Evolutionary conservation across 1,140 invertebrate species (phyloP).

Genomic region (Solenopsis fugax): DNA sequence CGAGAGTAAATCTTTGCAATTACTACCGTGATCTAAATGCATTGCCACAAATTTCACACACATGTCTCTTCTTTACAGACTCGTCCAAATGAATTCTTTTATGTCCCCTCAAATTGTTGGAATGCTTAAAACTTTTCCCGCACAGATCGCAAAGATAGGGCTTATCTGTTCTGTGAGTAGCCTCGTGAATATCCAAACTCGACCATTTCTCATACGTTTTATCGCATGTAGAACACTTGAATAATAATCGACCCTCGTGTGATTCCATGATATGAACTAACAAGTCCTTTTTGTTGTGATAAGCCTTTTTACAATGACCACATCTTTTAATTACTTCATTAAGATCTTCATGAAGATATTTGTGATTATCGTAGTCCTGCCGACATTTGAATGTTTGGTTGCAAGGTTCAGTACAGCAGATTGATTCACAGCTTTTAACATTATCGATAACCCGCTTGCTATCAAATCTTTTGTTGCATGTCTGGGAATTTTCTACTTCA

Average conservation of each 20-base stretch:
- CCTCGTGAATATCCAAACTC: conserved; percentile 82
- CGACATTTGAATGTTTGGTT: conserved; percentile 24
- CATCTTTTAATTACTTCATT: conserved; percentile 74
- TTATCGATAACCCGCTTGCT: conserved; percentile 48
- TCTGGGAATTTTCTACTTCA: conserved; percentile 30
- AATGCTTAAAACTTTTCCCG: conserved; percentile 87
- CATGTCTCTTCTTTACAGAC: conserved; percentile 77
- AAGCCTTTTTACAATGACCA: conserved; percentile 79
- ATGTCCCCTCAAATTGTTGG: conserved; percentile 84
- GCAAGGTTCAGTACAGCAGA: conserved; percentile 3
- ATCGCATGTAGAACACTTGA: conserved; percentile 80
- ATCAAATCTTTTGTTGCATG: conserved; percentile 29
- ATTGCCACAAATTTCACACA: conserved; percentile 80
- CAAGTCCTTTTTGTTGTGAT: conserved; percentile 76
- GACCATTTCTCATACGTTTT: conserved; percentile 81
- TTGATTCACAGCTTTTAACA: conserved; percentile 2
- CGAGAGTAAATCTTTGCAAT: not conserved
- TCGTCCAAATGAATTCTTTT: conserved; percentile 83
- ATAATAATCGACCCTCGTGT: conserved; percentile 75
- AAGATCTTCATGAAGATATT: conserved; percentile 7
- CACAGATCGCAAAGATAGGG: conserved; percentile 86
- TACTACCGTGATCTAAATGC: conserved; percentile 81
- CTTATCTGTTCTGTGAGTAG: conserved; percentile 81
- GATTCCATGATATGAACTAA: conserved; percentile 78
- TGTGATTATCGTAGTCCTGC: conserved; percentile 33